Evolutionary conservation across 2,888 invertebrate genomes (phyloP), one percentile per base, ranked within the genome.

Genomic region (Heliconius aoede): DNA sequence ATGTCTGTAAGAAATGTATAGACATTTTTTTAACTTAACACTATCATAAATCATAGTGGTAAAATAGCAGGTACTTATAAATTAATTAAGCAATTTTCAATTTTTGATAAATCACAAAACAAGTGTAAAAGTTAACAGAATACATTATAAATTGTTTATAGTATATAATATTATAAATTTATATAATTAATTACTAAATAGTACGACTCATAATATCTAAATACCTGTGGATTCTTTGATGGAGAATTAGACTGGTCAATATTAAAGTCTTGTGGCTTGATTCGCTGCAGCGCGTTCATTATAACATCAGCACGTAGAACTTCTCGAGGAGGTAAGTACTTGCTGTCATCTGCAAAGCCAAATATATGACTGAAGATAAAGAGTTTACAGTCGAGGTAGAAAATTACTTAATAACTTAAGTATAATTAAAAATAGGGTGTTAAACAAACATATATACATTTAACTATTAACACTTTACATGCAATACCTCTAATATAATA

Each of bases 291-390:
- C 0, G 94, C 90, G 64, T 89, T 90, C 74, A 93, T 80, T 4
- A 95, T 82, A 0, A 94, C 85, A 82, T 94, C 94, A 0, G 93
- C 87, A 1, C 93, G 89, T 3, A 94, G 82, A 0, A 89, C 85
- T 68, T 93, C 93, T 72, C 82, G 88, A 2, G 94, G 94, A 4
- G 95, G 95, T 73, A 95, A 85, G 81, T 90, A 93, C 76, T 86
- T 87, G 7, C 88, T 88, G 71, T 93, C 93, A 82, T 90, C 95
- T 94, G 82, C 68, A 87, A 87, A 60, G 78, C 60, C 46, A 69
- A 3, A 51, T 21, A 46, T 46, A 7, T 11, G 9, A 18, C 1
- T 46, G 9, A 46, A 40, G 0, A n/a, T 24, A 24, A n/a, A n/a
- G n/a, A 46, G 46, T 40, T 15, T 15, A 15, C 13, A 1, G 15